A percentile compares a stretch with the other conserved stretches of the same genome.
Evolutionary conservation across 2,113 vertebrate species (phyloP).

Genomic region (Bujurquina vittata): DNA sequence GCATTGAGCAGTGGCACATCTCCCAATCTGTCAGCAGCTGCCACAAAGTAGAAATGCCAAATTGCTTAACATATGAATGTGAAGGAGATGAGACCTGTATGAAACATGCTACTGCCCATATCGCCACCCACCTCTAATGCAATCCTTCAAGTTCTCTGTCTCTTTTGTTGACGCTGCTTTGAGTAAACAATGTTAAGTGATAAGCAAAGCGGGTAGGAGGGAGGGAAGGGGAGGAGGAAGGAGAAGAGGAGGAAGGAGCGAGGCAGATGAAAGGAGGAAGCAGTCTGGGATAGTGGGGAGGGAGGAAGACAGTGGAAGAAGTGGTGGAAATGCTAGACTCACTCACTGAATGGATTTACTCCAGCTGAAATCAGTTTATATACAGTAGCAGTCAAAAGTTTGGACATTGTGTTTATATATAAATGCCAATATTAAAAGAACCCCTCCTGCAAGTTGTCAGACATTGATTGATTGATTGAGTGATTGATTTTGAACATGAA

Average conservation of each 20-base stretch:
- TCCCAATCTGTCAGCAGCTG: conserved; percentile 67
- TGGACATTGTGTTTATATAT: too few species aligned
- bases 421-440: background rate
- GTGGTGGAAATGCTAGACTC: conserved; percentile 29
- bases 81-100: conserved; percentile 58
- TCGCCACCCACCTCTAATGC: conserved; percentile 47
- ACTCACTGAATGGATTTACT: conserved; percentile 11
- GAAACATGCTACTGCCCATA: conserved; percentile 59
- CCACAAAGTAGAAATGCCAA: conserved; percentile 45
- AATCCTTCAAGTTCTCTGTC: conserved; percentile 53
- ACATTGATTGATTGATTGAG: background rate
- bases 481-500: background rate
- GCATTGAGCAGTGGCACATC: conserved; percentile 60
- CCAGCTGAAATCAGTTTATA: background rate
- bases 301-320: conserved; percentile 32
- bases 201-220: conserved; percentile 63
- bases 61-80: conserved; percentile 72
- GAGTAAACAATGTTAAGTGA: conserved; percentile 74
- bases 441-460: background rate
- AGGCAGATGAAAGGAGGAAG: conserved; percentile 42
- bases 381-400: too few species aligned
- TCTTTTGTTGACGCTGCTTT: conserved; percentile 62
- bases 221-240: conserved; percentile 26
- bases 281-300: conserved; percentile 11
- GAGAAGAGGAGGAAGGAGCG: conserved; percentile 28